Percentiles rank a stretch among this genome's conserved stretches.
phyloP scores from a whole-genome alignment of 2,113 vertebrate genomes.

The Neodon shergylaensis region DNA sequence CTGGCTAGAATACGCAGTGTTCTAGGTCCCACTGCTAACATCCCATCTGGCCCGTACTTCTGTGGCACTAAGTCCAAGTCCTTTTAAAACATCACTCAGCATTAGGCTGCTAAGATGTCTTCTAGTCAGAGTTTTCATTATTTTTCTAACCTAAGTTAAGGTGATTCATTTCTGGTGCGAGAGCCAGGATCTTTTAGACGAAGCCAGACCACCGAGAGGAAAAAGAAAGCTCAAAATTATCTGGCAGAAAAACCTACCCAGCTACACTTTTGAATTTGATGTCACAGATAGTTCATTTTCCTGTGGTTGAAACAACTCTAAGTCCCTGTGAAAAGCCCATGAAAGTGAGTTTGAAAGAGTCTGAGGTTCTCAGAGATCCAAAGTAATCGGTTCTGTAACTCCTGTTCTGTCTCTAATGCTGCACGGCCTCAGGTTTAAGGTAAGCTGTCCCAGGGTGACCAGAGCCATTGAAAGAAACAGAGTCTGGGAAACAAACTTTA shows the following conservation, averaged over 20 bases:
- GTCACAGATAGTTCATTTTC: slow-evolving; percentile 52
- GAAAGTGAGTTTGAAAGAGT: neutral
- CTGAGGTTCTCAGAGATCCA: neutral
- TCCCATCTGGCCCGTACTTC: neutral
- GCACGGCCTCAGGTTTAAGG: neutral
- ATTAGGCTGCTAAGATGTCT: neutral
- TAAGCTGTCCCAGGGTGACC: neutral
- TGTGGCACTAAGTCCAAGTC: neutral
- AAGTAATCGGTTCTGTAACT: neutral
- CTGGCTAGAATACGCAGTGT: too few relatives aligned
- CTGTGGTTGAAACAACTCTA: neutral
- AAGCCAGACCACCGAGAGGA: neutral
- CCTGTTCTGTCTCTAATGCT: neutral
- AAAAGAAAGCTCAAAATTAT: slow-evolving; percentile 9
- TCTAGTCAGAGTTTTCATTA: neutral
- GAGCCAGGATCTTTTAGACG: neutral
- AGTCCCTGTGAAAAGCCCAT: slow-evolving; percentile 9
- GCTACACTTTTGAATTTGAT: slow-evolving; percentile 29
- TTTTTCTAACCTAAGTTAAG: slow-evolving; percentile 48
- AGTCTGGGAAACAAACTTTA: neutral
- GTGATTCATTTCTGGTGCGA: slow-evolving; percentile 43
- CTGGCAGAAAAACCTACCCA: slow-evolving; percentile 21
- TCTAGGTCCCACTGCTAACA: neutral
- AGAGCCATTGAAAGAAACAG: neutral
- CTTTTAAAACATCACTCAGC: neutral